These are phyloP conservation scores for Manis crassicaudata DNA, from an alignment of 2,797 vertebrate genomes.

Conservation along the genomic window DNA sequence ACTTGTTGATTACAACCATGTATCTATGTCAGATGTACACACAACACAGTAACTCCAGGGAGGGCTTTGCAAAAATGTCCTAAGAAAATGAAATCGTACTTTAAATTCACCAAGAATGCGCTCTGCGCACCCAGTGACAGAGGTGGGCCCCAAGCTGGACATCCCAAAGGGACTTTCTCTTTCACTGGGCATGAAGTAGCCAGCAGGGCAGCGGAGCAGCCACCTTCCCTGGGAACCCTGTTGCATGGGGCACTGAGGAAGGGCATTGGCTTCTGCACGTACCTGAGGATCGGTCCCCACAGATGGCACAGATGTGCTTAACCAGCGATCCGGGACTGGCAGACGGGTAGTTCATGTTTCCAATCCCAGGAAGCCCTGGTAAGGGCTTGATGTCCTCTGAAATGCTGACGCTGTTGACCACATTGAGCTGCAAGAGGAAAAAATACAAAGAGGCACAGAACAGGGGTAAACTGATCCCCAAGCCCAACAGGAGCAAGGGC, in stretches of 20 bases:
- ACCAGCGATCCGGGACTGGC: slow-evolving; percentile 93
- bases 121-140: background rate
- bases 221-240: background rate
- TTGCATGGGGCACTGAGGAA: accelerated
- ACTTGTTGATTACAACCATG: background rate
- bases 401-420: slow-evolving; percentile 90
- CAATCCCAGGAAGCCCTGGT: slow-evolving; percentile 90
- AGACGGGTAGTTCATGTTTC: slow-evolving; percentile 93
- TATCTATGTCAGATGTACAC: background rate
- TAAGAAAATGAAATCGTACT: background rate
- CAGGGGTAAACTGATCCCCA: background rate
- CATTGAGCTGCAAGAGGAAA: slow-evolving; percentile 71
- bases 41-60: background rate
- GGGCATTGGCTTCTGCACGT: background rate
- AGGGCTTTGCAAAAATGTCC: background rate
- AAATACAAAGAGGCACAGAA: background rate
- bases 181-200: background rate
- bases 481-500: background rate
- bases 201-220: background rate
- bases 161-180: background rate
- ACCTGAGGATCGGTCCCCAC: slow-evolving; percentile 98
- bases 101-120: background rate
- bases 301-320: slow-evolving; percentile 98
- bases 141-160: background rate
- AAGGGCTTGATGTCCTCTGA: slow-evolving; percentile 96